Conservation (phyloP, 2,888 invertebrate genomes). For the Lissocephala sabroskyi region DNA sequence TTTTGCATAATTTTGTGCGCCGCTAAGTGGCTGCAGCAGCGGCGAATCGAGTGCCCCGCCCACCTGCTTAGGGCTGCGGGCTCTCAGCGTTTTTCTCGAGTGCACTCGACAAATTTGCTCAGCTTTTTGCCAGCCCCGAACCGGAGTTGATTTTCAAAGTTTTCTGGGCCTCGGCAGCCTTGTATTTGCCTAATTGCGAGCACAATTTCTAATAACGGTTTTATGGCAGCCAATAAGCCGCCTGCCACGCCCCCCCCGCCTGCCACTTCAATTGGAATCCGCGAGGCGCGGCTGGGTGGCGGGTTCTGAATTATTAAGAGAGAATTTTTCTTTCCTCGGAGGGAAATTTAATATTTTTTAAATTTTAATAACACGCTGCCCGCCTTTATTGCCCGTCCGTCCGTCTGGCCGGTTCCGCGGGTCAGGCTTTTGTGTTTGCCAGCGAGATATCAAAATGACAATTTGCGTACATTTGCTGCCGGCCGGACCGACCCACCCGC, state of each 20-base stretch:
- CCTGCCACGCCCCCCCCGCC: no score
- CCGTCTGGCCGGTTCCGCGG: not conserved
- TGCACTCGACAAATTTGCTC: constrained; percentile 55
- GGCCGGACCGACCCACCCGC: constrained; percentile 1
- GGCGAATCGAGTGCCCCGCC: not conserved
- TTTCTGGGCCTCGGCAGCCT: constrained; percentile 1
- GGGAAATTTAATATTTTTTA: constrained; percentile 58
- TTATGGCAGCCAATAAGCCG: constrained; percentile 29
- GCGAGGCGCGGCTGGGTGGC: not conserved
- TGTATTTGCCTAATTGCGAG: constrained; percentile 44
- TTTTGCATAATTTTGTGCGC: constrained; percentile 49
- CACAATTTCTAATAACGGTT: constrained; percentile 49
- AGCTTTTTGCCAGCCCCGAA: constrained; percentile 20
- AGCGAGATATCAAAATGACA: constrained; percentile 57
- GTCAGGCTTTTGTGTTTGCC: constrained; percentile 36
- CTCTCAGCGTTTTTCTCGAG: constrained; percentile 35
- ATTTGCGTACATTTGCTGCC: constrained; percentile 53
- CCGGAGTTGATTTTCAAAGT: not conserved
- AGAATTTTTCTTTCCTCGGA: constrained; percentile 27
- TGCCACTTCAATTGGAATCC: not conserved
- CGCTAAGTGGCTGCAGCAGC: constrained; percentile 37
- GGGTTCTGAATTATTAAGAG: constrained; percentile 47
- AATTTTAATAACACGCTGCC: constrained; percentile 58
- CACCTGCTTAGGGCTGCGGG: not conserved
- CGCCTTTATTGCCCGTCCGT: constrained; percentile 29